These are phyloP conservation scores for Misgurnus mizolepis DNA, from an alignment of 2,113 vertebrate genomes.

Conservation along the genomic window DNA sequence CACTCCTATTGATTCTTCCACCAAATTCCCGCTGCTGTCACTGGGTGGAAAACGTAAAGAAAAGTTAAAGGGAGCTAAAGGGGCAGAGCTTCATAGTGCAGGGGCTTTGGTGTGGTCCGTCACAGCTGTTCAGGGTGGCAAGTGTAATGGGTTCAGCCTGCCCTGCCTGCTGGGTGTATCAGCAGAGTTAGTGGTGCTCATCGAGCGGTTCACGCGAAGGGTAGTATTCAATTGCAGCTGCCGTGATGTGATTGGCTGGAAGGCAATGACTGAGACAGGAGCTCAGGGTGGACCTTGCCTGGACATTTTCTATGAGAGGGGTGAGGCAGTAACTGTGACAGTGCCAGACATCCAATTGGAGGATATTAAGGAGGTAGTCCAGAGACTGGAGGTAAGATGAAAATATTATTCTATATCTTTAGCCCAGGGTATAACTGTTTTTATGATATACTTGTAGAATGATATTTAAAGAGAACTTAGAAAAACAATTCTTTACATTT, in stretches of 20 bases:
- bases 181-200: conserved; percentile 84
- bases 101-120: conserved; percentile 87
- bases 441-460: too few species aligned
- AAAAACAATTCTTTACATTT: too few species aligned
- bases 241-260: conserved; percentile 89
- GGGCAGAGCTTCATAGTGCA: conserved; percentile 82
- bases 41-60: conserved; percentile 81
- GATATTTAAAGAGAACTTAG: too few species aligned
- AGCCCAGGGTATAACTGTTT: too few species aligned
- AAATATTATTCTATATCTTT: too few species aligned
- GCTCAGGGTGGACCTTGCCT: conserved; percentile 70
- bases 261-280: conserved; percentile 72
- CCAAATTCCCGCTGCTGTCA: conserved; percentile 85
- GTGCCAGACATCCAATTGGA: conserved; percentile 76
- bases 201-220: conserved; percentile 75
- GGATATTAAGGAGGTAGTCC: conserved; percentile 83
- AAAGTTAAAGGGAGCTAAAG: conserved; percentile 79
- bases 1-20: conserved; percentile 86
- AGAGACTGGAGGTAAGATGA: conserved; percentile 81
- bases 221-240: conserved; percentile 89
- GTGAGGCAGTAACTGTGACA: conserved; percentile 79
- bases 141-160: conserved; percentile 61
- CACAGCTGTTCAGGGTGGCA: conserved; percentile 62
- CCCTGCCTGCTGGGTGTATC: conserved; percentile 85
- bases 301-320: conserved; percentile 86